phyloP scores from a whole-genome alignment of 2,113 vertebrate species.

The Aphyosemion australe region DNA sequence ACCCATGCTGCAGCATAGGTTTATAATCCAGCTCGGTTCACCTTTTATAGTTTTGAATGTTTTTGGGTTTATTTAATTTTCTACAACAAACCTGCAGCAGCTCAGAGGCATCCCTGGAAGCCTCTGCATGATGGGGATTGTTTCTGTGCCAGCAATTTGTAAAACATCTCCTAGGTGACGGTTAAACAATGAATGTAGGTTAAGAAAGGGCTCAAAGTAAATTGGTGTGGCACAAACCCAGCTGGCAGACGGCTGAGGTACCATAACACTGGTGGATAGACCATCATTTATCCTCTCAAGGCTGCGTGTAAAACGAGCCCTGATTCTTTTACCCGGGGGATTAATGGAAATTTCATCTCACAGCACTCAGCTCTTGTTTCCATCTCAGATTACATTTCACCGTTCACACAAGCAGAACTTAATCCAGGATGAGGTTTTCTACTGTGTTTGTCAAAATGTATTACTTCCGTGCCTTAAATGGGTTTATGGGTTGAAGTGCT shows the following conservation, averaged over 20 bases:
- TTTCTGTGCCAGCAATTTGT: conserved; percentile 59
- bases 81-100: conserved; percentile 8
- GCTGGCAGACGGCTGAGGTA: conserved; percentile 40
- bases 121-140: conserved; percentile 6
- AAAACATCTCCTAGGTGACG: conserved; percentile 51
- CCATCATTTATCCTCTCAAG: conserved; percentile 52
- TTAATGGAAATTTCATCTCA: conserved; percentile 36
- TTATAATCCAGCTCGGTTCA: background rate
- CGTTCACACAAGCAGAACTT: conserved; percentile 12
- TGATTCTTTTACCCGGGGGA: conserved; percentile 51
- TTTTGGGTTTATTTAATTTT: background rate
- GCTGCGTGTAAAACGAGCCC: conserved; percentile 31
- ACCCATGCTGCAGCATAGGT: too few relatives aligned
- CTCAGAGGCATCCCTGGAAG: conserved; percentile 9
- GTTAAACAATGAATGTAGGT: conserved; percentile 48
- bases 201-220: conserved; percentile 46
- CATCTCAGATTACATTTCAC: conserved; percentile 36
- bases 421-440: background rate
- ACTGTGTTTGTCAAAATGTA: too few relatives aligned
- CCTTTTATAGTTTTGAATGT: background rate
- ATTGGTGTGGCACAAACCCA: conserved; percentile 53
- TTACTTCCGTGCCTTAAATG: background rate
- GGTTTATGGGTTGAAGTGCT: background rate
- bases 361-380: conserved; percentile 62
- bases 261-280: conserved; percentile 44